These are phyloP conservation scores for Dromaius novaehollandiae DNA, from an alignment of 2,113 vertebrate genomes.

Conservation along the genomic window DNA sequence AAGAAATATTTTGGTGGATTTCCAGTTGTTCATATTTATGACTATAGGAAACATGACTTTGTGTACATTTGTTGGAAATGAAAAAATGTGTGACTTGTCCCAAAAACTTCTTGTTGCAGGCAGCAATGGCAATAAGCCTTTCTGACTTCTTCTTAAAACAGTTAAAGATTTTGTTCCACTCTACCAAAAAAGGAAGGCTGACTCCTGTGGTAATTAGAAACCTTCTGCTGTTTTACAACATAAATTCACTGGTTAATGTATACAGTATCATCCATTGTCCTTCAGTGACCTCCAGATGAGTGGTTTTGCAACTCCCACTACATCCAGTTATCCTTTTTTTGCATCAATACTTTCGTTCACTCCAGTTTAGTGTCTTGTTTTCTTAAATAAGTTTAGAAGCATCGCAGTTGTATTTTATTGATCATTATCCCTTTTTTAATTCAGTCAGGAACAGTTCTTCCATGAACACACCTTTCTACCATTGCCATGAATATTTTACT, in stretches of 20 bases:
- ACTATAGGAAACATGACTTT: background rate
- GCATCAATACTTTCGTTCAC: background rate
- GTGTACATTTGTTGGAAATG: background rate
- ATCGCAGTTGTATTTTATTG: background rate
- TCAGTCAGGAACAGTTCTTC: too few species aligned
- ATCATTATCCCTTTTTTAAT: background rate
- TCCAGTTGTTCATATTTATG: background rate
- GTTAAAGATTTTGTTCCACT: background rate
- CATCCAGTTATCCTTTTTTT: background rate
- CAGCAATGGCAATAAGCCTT: background rate
- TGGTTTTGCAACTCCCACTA: background rate
- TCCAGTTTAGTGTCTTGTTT: background rate
- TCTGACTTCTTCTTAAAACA: background rate
- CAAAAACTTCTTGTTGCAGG: background rate
- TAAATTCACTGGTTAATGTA: background rate
- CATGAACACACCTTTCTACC: background rate
- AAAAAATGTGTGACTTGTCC: background rate
- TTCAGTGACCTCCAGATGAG: background rate
- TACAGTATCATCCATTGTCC: background rate
- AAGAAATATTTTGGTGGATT: background rate
- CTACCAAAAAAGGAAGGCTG: background rate
- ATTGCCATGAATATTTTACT: background rate
- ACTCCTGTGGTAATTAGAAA: background rate
- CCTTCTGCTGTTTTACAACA: background rate
- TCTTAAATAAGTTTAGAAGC: background rate